Base-by-base conservation (phyloP, 2,113 vertebrate species). In the Silurus meridionalis region DNA sequence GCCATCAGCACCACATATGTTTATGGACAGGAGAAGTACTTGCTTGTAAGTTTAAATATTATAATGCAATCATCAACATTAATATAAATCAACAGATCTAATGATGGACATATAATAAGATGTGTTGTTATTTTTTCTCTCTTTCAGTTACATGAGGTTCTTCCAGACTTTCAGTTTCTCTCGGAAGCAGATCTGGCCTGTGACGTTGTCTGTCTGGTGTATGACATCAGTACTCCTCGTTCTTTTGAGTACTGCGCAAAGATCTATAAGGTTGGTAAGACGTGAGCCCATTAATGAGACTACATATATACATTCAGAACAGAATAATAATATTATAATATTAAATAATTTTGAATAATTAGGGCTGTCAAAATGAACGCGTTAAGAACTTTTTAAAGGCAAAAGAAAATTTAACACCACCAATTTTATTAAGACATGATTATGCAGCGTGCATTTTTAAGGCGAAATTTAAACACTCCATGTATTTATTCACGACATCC, bases 11-110 rank as follows among this genome's bases (percentile, higher is more conserved):
- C 97, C 8, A 96, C 98, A 81, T 99, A 99, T 84, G 97, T 99
- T 0, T 99, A 99, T 1, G 98, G 98, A 83, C 98, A 99, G 93
- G 98, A 99, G 91, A 99, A 99, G 91, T 99, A 99, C 88, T 94
- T 99, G 88, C 93, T 99, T 95, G 98, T 99, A 95, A 96, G 96
- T 85, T 4, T 13, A 60, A 66, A 28, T 53, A 48, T 52, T 83
- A 28, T 53, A 48, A 48, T 83, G 14, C 57, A 75, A 1, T 83
- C 4, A 82, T 83, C 79, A 85, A 84, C 77, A 80, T 55, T 79
- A 58, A 80, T 66, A 4, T 46, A 50, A 88, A 75, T 52, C 23
- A 13, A 6, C 17, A 23, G 48, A 21, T 74, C 0, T 23, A 13
- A 79, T 15, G 60, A n/a, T 57, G 6, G 58, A 25, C 17, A 14